Percentiles rank a stretch among this genome's conserved stretches.
phyloP scores from a whole-genome alignment of 2,113 vertebrate species.

The Mastomys natalensis region DNA sequence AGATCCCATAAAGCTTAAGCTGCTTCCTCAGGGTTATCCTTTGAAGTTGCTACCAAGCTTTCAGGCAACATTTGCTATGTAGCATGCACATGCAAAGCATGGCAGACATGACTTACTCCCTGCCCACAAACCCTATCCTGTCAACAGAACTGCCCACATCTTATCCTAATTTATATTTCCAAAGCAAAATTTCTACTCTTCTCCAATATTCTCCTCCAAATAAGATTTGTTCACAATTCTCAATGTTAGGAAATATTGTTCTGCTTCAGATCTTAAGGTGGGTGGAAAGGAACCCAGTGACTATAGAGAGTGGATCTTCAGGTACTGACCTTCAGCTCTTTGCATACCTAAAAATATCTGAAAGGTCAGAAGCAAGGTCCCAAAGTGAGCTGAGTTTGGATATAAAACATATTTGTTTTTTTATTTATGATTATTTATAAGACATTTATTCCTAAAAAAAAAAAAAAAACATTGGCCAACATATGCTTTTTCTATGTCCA shows the following conservation, averaged over 20 bases:
- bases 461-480: neutral
- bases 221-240: neutral
- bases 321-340: slow-evolving; percentile 15
- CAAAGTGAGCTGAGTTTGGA: neutral
- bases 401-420: slow-evolving; percentile 18
- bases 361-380: neutral
- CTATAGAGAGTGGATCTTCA: neutral
- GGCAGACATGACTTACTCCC: neutral
- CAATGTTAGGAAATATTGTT: neutral
- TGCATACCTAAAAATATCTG: neutral
- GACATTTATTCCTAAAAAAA: neutral
- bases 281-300: neutral
- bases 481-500: neutral
- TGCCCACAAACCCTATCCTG: neutral
- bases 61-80: neutral
- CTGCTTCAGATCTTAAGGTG: neutral
- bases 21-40: neutral
- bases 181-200: neutral
- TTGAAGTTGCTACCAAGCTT: neutral
- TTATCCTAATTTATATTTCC: neutral
- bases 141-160: neutral
- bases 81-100: neutral
- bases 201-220: neutral
- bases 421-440: neutral
- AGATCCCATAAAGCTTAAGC: neutral